Evolutionary conservation across 2,797 vertebrate genomes (phyloP), one percentile per base, ranked within the genome.

Genomic region (Parambassis ranga): DNA sequence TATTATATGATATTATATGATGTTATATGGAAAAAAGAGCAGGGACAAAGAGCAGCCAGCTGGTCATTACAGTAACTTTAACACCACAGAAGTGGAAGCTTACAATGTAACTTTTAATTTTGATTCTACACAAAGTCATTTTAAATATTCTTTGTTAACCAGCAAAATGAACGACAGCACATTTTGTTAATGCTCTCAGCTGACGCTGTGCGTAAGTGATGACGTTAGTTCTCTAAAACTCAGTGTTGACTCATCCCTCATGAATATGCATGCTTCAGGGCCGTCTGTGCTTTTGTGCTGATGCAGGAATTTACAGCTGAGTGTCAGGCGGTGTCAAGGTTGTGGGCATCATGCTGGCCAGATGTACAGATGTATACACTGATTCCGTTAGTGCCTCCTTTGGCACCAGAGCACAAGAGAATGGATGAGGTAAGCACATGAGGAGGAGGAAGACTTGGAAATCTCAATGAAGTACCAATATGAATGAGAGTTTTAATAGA

Each of bases 221-320:
- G 24, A 52, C 10, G 22, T 52, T 42, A 37, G 18, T 32, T 38
- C 39, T 37, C 4, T n/a, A 13, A 30, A 36, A 16, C 11, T n/a
- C 37, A 15, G 43, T 44, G 58, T 74, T 68, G 62, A 76, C 47
- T 84, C 77, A 67, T 72, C 44, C 5, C 70, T 72, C 63, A 77
- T 82, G 52, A 75, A 69, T 75, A 77, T 75, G 52, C 28, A 19
- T 37, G 43, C 33, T 62, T 58, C 24, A 53, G 44, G 42, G 52
- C 39, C 52, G 66, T 60, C 50, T 49, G 27, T 32, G 41, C 11
- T 42, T 64, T 67, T 70, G 35, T 80, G 71, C 73, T 67, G 67
- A 78, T 71, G 48, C 64, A 52, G 55, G 47, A 37, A 41, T 37
- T 60, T 37, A 38, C 37, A 22, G 41, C 30, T 26, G 43, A 64